phyloP scores from a whole-genome alignment of 2,888 invertebrate species.

The Andrena flavipes region DNA sequence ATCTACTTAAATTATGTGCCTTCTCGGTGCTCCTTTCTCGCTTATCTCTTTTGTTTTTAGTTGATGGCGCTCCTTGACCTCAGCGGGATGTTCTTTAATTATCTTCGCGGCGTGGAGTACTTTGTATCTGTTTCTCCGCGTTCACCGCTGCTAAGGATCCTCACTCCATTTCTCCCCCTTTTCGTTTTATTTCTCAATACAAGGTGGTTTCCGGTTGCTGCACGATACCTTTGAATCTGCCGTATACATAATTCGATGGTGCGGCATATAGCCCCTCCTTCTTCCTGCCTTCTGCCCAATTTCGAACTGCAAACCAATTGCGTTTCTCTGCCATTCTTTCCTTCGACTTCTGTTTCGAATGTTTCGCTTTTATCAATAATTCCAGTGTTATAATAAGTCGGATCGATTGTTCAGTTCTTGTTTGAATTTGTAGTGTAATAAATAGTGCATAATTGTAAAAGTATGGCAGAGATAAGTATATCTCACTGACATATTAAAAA shows the following conservation, averaged over 20 bases:
- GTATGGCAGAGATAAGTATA: too few species aligned
- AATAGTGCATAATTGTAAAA: too few species aligned
- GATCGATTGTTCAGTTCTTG: not conserved
- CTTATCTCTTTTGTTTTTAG: slow-evolving; percentile 3
- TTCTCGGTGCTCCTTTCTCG: not conserved
- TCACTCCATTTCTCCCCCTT: not conserved
- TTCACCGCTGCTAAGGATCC: not conserved
- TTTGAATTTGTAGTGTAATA: not conserved
- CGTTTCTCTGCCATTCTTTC: not conserved
- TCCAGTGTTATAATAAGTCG: not conserved
- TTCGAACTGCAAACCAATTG: slow-evolving; percentile 17
- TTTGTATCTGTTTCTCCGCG: slow-evolving; percentile 4
- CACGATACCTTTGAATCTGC: slow-evolving; percentile 31
- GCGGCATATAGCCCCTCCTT: slow-evolving; percentile 31
- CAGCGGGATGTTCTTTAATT: slow-evolving; percentile 19
- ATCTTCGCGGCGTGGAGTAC: slow-evolving; percentile 1
- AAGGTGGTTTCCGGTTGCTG: slow-evolving; percentile 21
- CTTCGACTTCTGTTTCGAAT: not conserved
- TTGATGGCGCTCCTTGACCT: not conserved
- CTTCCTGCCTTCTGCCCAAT: slow-evolving; percentile 45
- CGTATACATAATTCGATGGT: slow-evolving; percentile 25
- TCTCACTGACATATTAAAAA: too few species aligned
- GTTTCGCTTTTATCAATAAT: not conserved
- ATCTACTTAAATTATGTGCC: not conserved
- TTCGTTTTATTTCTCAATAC: slow-evolving; percentile 20